phyloP scores from a whole-genome alignment of 2,888 invertebrate species.

The Pogonocherus hispidulus region DNA sequence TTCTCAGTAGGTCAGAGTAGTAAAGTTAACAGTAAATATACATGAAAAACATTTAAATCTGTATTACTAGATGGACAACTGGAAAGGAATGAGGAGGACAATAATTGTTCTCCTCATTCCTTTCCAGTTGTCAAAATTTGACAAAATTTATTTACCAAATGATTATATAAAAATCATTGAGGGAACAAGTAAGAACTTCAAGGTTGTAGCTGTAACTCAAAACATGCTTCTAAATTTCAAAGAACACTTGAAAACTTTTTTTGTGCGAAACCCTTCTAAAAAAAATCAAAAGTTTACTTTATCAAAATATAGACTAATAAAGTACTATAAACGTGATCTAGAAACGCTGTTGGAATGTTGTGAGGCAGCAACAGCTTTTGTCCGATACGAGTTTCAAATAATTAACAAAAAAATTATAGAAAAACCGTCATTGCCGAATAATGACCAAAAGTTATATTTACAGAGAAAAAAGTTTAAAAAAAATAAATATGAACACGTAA shows the following conservation, averaged over 20 bases:
- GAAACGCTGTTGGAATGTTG: slow-evolving; percentile 27
- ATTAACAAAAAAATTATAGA: slow-evolving; percentile 4
- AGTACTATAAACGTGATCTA: slow-evolving; percentile 9
- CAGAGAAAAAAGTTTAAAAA: slow-evolving; percentile 28
- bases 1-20: no score
- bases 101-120: no score
- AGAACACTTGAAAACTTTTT: slow-evolving; percentile 1
- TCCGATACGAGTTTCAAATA: slow-evolving; percentile 10
- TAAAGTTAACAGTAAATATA: no score
- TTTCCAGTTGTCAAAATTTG: no score
- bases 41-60: no score
- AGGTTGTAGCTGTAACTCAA: slow-evolving; percentile 26
- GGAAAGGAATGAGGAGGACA: no score
- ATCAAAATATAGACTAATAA: slow-evolving; percentile 27
- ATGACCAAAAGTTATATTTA: slow-evolving; percentile 28
- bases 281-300: slow-evolving; percentile 32
- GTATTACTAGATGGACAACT: no score
- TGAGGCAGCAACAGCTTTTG: slow-evolving; percentile 5
- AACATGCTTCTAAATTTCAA: slow-evolving; percentile 31
- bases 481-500: slow-evolving; percentile 31
- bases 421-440: background rate
- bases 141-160: slow-evolving; percentile 21
- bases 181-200: slow-evolving; percentile 24
- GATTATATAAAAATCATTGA: slow-evolving; percentile 31
- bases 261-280: slow-evolving; percentile 26